These are phyloP conservation scores for Beris morrisii DNA, from an alignment of 2,888 invertebrate genomes.

Conservation along the genomic window DNA sequence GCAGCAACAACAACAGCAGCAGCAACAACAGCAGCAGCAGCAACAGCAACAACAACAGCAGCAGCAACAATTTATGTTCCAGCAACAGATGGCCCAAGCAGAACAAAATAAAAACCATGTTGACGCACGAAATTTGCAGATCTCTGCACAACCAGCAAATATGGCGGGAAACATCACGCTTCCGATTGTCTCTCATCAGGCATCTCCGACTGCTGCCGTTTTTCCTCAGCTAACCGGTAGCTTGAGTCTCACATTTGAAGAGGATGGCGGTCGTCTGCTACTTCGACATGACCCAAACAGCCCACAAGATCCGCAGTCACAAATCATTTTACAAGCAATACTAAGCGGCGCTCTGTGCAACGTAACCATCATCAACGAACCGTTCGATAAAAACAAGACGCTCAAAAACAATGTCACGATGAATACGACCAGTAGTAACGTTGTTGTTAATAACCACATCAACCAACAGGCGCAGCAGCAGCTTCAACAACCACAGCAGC, in stretches of 20 bases:
- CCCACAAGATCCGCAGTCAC: slow-evolving; percentile 59
- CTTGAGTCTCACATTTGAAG: slow-evolving; percentile 66
- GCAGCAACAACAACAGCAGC: slow-evolving; percentile 44
- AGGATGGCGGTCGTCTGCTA: slow-evolving; percentile 67
- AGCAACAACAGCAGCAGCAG: background rate
- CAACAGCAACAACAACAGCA: background rate
- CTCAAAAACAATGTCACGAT: slow-evolving; percentile 22
- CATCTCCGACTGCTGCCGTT: slow-evolving; percentile 47
- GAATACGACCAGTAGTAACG: slow-evolving; percentile 26
- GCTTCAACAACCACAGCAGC: slow-evolving; percentile 35
- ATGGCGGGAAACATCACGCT: slow-evolving; percentile 8
- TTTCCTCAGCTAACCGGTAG: slow-evolving; percentile 65
- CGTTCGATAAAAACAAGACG: slow-evolving; percentile 41
- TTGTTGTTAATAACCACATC: slow-evolving; percentile 35
- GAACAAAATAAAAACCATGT: slow-evolving; percentile 5
- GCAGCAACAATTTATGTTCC: background rate
- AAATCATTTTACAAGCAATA: slow-evolving; percentile 54
- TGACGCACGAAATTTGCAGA: slow-evolving; percentile 16
- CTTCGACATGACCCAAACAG: slow-evolving; percentile 66
- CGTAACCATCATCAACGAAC: slow-evolving; percentile 55
- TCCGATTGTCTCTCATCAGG: slow-evolving; percentile 22
- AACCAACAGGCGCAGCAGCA: slow-evolving; percentile 34
- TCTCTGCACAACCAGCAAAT: slow-evolving; percentile 11
- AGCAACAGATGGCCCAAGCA: background rate
- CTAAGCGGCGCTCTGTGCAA: slow-evolving; percentile 55